Percentiles rank a stretch among this genome's conserved stretches.
These are phyloP conservation scores for Tylochromis polylepis DNA, from an alignment of 2,113 vertebrate genomes.

Conservation along the genomic window DNA sequence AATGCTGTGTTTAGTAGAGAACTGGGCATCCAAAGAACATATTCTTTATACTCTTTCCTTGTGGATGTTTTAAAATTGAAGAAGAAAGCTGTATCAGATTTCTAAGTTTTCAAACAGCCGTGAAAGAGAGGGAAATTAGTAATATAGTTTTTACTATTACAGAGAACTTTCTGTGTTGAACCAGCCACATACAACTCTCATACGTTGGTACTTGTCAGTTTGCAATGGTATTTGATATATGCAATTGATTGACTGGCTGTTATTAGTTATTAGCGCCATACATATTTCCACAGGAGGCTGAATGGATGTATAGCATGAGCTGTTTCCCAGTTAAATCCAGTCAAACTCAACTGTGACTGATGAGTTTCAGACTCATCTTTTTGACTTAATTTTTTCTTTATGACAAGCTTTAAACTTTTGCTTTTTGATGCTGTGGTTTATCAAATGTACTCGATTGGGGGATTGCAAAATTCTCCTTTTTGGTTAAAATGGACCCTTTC, in stretches of 20 bases:
- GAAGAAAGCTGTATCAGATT: not conserved
- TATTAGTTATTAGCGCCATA: not conserved
- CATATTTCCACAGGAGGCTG: not conserved
- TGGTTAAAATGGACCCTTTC: rapidly evolving
- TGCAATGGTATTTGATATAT: not conserved
- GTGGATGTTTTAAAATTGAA: not conserved
- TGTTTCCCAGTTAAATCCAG: not conserved
- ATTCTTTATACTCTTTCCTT: not conserved
- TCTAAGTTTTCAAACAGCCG: rapidly evolving
- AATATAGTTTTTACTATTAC: not conserved
- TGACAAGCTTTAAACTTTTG: not conserved
- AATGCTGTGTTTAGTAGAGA: not conserved
- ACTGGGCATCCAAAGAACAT: not conserved
- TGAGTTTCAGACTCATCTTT: not conserved
- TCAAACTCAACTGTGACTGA: not conserved
- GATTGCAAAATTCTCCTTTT: not conserved
- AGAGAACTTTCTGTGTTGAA: not conserved
- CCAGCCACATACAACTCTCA: not conserved
- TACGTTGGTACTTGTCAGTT: not conserved
- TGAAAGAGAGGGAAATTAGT: not conserved
- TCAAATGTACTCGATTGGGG: not conserved
- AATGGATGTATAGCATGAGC: not conserved
- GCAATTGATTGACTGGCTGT: not conserved
- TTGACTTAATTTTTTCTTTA: not conserved
- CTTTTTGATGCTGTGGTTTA: not conserved